These are phyloP conservation scores for Caradrina kadenii DNA, from an alignment of 2,888 invertebrate genomes.

Conservation along the genomic window DNA sequence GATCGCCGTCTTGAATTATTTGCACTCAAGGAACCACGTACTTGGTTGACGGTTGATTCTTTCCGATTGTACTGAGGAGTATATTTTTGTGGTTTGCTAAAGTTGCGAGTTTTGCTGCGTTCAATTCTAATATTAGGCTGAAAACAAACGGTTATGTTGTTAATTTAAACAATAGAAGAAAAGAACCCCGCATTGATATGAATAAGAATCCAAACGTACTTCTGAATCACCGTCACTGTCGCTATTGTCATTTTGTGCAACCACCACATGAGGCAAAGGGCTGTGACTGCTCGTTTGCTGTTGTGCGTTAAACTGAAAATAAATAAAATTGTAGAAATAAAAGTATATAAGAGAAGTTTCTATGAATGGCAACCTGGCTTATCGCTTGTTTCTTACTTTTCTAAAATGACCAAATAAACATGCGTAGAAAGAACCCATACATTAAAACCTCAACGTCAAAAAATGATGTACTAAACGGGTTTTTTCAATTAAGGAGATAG, in stretches of 20 bases:
- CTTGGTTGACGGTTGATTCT: conserved; percentile 19
- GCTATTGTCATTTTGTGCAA: conserved; percentile 61
- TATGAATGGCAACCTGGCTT: not conserved
- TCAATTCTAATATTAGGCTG: conserved; percentile 22
- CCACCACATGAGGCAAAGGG: conserved; percentile 53
- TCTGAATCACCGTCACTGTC: conserved; percentile 69
- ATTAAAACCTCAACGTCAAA: not conserved
- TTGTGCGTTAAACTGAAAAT: conserved; percentile 41
- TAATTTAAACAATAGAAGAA: not conserved
- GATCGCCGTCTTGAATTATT: conserved; percentile 60
- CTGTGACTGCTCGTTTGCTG: conserved; percentile 31
- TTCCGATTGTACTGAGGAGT: conserved; percentile 15
- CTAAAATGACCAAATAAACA: too few relatives aligned
- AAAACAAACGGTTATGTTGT: not conserved
- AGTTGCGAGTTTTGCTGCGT: conserved; percentile 5
- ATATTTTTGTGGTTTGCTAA: conserved; percentile 17
- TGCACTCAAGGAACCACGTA: conserved; percentile 17
- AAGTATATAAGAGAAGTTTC: not conserved
- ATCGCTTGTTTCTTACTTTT: not conserved
- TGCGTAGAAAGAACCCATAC: too few relatives aligned
- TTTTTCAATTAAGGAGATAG: not conserved
- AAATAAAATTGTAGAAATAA: not conserved
- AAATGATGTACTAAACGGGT: not conserved
- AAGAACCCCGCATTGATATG: not conserved
- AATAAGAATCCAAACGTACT: conserved; percentile 46